Evolutionary conservation across 2,797 vertebrate genomes (phyloP), one percentile per base, ranked within the genome.

Genomic region (Sciaenops ocellatus): DNA sequence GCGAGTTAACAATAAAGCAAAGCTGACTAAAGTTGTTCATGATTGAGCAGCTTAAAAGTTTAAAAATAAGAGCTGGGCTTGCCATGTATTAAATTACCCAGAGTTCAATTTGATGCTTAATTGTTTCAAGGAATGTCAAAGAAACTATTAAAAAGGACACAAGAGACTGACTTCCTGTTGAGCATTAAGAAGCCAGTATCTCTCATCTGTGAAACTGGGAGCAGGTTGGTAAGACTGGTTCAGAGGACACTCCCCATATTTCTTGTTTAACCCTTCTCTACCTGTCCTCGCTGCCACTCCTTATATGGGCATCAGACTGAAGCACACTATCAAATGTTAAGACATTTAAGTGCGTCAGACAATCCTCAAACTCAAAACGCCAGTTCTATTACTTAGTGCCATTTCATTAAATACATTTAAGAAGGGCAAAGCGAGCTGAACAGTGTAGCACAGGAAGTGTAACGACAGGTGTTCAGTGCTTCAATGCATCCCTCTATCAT

Each of bases 151-250:
- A 34, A 56, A 69, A 76, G 9, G 52, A 50, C 17, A 68, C 16
- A 30, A 11, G 63, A 52, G 34, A 80, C 71, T 85, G 34, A 80
- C 71, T 85, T 92, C 71, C 79, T 87, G 76, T 56, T 18, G 30
- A 69, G 73, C 4, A 59, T 56, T 7, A 69, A 80, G 48, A 73
- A 79, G 62, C 63, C 56, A 85, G 81, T 86, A 88, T 90, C 87
- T 89, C 50, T 85, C 76, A 84, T 88, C 75, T 73, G 70, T 87
- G 87, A 93, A 92, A 94, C 89, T 83, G 80, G 87, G 83, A 89
- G 56, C 85, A 73, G 90, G 87, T 93, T 86, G 92, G 94, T 90
- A 76, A 71, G 89, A 93, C 94, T 88, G 90, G 94, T 94, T 95
- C 76, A 50, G 73, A 85, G 57, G 84, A 83, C 91, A 90, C 92